Conservation (phyloP, 2,888 invertebrate species). For the Allygus modestus region DNA sequence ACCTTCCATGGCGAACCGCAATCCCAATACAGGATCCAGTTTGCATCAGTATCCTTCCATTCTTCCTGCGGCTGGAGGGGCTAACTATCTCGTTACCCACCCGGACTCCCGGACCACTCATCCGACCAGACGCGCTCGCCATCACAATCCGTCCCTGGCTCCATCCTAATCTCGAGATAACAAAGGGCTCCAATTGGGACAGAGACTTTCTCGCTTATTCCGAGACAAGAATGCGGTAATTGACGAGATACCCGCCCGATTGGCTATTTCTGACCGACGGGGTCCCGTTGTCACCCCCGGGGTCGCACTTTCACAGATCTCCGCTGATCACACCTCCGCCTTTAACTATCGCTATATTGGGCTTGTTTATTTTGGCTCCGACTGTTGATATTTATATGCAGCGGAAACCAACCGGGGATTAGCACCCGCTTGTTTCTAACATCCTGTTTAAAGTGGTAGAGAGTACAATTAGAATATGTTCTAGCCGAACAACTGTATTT, state of each 20-base stretch:
- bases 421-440: neutral
- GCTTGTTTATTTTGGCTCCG: no score
- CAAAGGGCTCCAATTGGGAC: constrained; percentile 44
- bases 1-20: no score
- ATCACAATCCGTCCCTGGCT: constrained; percentile 12
- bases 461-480: no score
- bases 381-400: neutral
- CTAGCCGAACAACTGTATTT: no score
- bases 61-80: no score
- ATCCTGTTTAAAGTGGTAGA: neutral
- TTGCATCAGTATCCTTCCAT: constrained; percentile 3
- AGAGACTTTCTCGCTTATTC: constrained; percentile 34
- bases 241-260: no score
- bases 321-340: neutral
- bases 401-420: constrained; percentile 13
- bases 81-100: neutral
- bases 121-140: neutral
- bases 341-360: neutral
- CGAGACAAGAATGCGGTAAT: constrained; percentile 50
- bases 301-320: constrained; percentile 17
- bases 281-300: neutral
- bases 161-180: constrained; percentile 32
- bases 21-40: neutral
- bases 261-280: neutral
- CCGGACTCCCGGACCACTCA: neutral